These are phyloP conservation scores for Tangara arthus DNA, from an alignment of 2,797 vertebrate genomes.

Conservation along the genomic window DNA sequence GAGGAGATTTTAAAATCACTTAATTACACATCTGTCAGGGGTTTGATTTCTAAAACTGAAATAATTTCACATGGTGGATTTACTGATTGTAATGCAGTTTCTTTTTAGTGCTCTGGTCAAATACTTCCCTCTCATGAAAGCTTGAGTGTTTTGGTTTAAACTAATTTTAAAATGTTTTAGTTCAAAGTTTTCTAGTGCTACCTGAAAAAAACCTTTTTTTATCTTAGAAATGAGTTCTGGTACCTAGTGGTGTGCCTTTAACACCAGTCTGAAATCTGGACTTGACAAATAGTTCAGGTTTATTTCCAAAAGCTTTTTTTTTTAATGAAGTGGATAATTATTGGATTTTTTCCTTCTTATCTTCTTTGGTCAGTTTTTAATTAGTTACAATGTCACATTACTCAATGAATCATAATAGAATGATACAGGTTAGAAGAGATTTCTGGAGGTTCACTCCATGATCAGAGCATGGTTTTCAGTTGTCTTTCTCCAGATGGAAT, in stretches of 20 bases:
- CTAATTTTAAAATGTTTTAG: background rate
- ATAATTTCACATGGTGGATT: background rate
- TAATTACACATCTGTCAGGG: background rate
- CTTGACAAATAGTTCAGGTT: background rate
- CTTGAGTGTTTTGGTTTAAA: background rate
- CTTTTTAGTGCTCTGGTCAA: background rate
- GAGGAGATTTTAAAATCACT: background rate
- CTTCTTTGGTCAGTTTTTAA: background rate
- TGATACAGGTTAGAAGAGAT: background rate
- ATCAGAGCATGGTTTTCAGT: background rate
- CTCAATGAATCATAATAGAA: background rate
- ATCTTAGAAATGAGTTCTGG: background rate
- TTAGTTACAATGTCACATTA: background rate
- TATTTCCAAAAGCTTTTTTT: background rate
- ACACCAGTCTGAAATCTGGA: background rate
- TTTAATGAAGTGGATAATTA: background rate
- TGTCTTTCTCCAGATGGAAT: background rate
- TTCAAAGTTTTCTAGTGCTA: background rate
- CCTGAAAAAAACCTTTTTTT: background rate
- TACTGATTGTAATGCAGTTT: background rate
- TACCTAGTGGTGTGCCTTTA: background rate
- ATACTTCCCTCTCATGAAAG: background rate
- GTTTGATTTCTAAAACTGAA: background rate
- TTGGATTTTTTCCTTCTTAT: background rate
- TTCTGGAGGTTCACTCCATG: background rate